Percentiles rank a stretch among this genome's conserved stretches.
Evolutionary conservation across 2,888 invertebrate species (phyloP).

Genomic region (Ophonus ardosiacus): DNA sequence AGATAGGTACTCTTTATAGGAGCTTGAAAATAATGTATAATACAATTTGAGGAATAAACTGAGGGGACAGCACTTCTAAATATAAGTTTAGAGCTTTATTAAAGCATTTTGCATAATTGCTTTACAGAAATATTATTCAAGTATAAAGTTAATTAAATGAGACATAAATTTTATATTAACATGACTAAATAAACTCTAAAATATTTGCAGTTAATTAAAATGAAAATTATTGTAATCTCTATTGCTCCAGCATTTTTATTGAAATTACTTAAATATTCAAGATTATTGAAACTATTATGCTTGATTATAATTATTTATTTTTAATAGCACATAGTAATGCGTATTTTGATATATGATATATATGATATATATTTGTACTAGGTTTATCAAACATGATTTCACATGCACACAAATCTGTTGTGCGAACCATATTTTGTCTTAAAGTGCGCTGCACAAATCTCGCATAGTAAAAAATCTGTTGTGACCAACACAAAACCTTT

Average conservation of each 20-base stretch:
- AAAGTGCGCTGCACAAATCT: too few species aligned
- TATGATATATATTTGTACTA: too few species aligned
- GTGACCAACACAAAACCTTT: too few species aligned
- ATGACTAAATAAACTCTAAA: conserved; percentile 12
- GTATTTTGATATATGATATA: too few species aligned
- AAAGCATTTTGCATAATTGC: conserved; percentile 23
- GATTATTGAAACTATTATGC: too few species aligned
- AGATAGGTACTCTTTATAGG: neutral
- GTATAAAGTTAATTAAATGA: conserved; percentile 28
- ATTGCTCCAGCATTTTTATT: neutral
- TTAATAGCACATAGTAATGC: too few species aligned
- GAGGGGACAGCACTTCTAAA: neutral
- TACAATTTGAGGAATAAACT: conserved; percentile 11
- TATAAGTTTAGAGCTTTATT: conserved; percentile 21
- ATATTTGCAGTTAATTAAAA: conserved; percentile 8
- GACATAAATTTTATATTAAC: conserved; percentile 1
- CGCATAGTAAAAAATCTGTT: too few species aligned
- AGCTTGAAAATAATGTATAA: neutral
- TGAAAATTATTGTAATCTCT: neutral
- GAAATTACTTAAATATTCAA: neutral
- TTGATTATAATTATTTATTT: too few species aligned
- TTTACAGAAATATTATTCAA: conserved; percentile 4
- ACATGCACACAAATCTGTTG: too few species aligned
- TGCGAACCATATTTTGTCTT: too few species aligned
- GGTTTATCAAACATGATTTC: too few species aligned